Evolutionary conservation across 2,113 vertebrate genomes (phyloP), one percentile per base, ranked within the genome.

Genomic region (Sylvilagus bachmani): DNA sequence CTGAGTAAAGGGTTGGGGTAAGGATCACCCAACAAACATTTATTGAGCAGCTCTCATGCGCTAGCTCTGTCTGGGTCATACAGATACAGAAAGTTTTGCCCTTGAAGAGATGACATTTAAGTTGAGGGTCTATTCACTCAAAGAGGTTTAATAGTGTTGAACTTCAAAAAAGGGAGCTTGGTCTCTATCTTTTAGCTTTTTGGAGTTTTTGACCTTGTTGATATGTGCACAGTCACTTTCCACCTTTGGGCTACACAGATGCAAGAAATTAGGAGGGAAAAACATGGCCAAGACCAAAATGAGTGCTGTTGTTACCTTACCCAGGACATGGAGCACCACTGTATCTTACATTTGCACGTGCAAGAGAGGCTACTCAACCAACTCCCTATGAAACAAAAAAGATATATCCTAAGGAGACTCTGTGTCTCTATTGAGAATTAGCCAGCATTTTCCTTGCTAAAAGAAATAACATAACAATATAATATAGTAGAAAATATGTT

Each of bases 191-290:
- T 38, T 51, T 86, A 83, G 14, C 12, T 86, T 89, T 2, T 14
- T 69, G 53, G 71, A 83, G n/a, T 70, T 85, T 64, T 51, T 87
- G 53, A 9, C 21, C n/a, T 3, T 83, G 25, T 49, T 73, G 58
- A 86, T 66, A 91, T 24, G 1, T n/a, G 4, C 62, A 51, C 62
- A 67, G 75, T 67, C 64, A 22, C 29, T 78, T 91, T 91, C 29
- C 7, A 29, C 33, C 44, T 62, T 64, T 4, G 38, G 87, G 55
- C 3, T 64, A 25, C 36, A 22, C 13, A 93, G 49, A 95, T 67
- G 73, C 25, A 36, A 86, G 58, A 94, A 90, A 95, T 86, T 85
- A 80, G 31, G 44, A 94, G 51, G 53, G 27, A 53, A 64, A 86
- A 92, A 44, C 19, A 51, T 10, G 29, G 55, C 53, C 21, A 82